Evolutionary conservation across 1,140 invertebrate species (phyloP).

Genomic region (Rhopalosiphum padi): DNA sequence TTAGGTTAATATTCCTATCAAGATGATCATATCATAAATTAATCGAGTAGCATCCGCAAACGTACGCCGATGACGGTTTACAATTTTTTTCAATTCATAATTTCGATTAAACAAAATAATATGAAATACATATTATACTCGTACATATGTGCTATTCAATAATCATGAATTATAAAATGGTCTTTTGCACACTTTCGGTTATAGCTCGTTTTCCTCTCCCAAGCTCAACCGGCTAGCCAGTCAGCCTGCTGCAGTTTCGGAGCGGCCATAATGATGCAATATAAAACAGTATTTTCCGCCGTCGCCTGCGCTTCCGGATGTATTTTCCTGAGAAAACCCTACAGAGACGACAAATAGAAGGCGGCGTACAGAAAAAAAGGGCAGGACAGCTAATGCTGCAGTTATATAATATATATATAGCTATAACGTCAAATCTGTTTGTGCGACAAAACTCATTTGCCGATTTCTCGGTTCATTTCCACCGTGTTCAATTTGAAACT

Average conservation of each 20-base stretch:
- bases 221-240: background rate
- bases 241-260: background rate
- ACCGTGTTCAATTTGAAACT: slow-evolving; percentile 48
- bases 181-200: background rate
- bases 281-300: slow-evolving; percentile 36
- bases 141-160: background rate
- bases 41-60: background rate
- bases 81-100: background rate
- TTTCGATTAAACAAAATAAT: background rate
- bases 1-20: background rate
- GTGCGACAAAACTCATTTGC: slow-evolving; percentile 56
- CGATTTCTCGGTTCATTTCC: slow-evolving; percentile 57
- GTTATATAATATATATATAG: background rate
- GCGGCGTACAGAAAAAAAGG: background rate
- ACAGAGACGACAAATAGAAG: background rate
- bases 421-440: slow-evolving; percentile 53
- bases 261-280: slow-evolving; percentile 15
- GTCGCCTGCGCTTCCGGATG: slow-evolving; percentile 39
- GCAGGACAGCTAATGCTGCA: slow-evolving; percentile 13
- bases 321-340: slow-evolving; percentile 9
- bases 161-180: background rate
- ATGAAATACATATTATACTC: background rate
- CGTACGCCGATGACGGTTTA: background rate
- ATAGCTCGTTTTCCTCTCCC: background rate
- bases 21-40: background rate